Evolutionary conservation across 2,113 vertebrate genomes (phyloP), one percentile per base, ranked within the genome.

Genomic region (Morone saxatilis): DNA sequence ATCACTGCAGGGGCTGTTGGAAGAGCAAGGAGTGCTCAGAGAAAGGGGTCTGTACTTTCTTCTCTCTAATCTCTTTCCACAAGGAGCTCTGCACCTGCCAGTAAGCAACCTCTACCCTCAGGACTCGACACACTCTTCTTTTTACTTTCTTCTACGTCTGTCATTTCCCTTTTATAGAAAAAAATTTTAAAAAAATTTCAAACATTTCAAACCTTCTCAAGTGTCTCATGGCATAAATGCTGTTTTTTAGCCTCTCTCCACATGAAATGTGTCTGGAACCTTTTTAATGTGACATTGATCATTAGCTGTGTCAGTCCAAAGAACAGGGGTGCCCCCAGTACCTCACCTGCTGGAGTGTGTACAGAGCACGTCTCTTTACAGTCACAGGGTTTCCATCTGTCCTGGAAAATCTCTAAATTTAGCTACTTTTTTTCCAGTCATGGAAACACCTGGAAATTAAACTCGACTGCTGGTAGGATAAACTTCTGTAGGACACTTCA

Each of bases 11-110:
- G 88, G 86, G 53, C 76, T 80, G 76, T 82, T 84, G 86, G 85
- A 74, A 65, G 74, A 75, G 86, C 68, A 71, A 78, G 69, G 56
- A 43, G 71, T 51, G 66, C 77, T 80, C 71, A 76, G 48, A 91
- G 79, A 89, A 86, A 91, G 80, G 81, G 47, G 71, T 22, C 80
- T 86, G 76, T 54, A n/a, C 66, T 47, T 62, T 77, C 45, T 56
- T n/a, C 80, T 66, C 66, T 73, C 41, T 86, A 53, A 84, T 86
- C 51, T 83, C 50, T 62, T 81, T 83, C 88, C 41, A 62, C 66
- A 59, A 80, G 56, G 66, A 74, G 74, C 70, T 59, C 61, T 54
- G 79, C 93, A 94, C 92, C 92, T 94, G 94, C 88, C 88, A 68
- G 31, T 78, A 79, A 80, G 57, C 31, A 38, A 41, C 72, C 71